Evolutionary conservation across 2,888 invertebrate species (phyloP), one percentile per base, ranked within the genome.

Genomic region (Hypolimnas misippus): DNA sequence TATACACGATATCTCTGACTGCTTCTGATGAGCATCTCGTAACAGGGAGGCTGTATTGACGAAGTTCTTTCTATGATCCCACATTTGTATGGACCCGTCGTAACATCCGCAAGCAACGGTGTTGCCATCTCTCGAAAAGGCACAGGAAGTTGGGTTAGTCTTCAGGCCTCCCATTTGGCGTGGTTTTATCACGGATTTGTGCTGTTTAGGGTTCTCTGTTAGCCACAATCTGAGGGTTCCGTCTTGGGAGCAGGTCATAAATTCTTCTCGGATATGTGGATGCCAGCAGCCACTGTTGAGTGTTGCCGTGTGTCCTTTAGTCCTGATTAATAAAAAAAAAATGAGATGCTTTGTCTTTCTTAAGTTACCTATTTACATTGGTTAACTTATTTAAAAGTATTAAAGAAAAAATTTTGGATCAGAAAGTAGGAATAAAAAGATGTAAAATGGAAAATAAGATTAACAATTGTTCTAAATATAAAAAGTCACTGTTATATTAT

Each of bases 71-170:
- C 98, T 94, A 55, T 97, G 96, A 79, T 99, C 99, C 99, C 99
- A 99, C 90, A 99, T 95, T 84, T 99, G 99, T 57, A 99, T 94
- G 0, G 97, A 98, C 0, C 99, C 99, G 85, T 99, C 99, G 49
- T 94, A 94, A 79, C 99, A 99, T 0, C 96, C 99, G 62, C 97
- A 97, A 0, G 97, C 97, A 3, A 99, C 96, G 0, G 97, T 94
- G 59, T 95, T 95, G 0, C 98, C 98, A 77, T 98, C 98, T 60
- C 96, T 92, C 52, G 96, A 97, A 79, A 96, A 98, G 0, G 94
- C 92, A 79, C 98, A 98, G 0, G 97, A 93, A 0, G 96, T 96
- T 0, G 98, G 98, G 63, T 95, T 94, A 0, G 97, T 96, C 79
- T 96, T 96, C 0, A 98, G 90, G 0, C 99, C 99, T 62, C 96